Conservation (phyloP, 2,888 invertebrate species). For the Drosophila helvetica region DNA sequence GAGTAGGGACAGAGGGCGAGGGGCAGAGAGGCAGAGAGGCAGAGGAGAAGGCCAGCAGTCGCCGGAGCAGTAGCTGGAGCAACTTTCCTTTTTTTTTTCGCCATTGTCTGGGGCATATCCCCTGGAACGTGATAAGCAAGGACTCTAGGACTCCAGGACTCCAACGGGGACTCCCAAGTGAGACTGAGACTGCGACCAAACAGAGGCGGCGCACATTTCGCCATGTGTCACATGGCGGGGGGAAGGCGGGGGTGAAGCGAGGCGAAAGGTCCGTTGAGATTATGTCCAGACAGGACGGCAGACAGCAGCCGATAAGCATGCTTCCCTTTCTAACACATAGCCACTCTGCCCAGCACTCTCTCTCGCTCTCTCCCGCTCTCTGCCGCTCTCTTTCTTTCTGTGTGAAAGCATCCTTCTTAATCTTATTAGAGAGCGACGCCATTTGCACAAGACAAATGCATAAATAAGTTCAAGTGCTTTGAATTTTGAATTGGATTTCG, state of each 20-base stretch:
- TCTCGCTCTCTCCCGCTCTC: not conserved
- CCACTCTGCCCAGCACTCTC: not conserved
- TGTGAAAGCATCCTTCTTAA: conserved; percentile 52
- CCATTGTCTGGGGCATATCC: conserved; percentile 53
- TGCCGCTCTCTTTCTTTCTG: not conserved
- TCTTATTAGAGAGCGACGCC: conserved; percentile 68
- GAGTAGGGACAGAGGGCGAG: not conserved
- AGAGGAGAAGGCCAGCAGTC: too few species aligned
- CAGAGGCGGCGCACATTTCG: conserved; percentile 6
- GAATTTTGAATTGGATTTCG: conserved; percentile 68
- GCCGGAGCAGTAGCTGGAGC: conserved; percentile 16
- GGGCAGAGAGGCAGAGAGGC: not conserved
- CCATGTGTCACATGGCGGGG: conserved; percentile 59
- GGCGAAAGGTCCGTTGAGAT: conserved; percentile 58
- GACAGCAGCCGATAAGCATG: conserved; percentile 54
- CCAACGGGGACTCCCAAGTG: not conserved
- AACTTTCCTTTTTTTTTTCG: conserved; percentile 54
- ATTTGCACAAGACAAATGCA: conserved; percentile 76
- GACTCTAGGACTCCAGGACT: conserved; percentile 1
- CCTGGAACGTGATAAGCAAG: conserved; percentile 59
- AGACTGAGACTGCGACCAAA: conserved; percentile 6
- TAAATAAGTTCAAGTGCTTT: conserved; percentile 75
- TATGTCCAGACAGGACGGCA: conserved; percentile 57
- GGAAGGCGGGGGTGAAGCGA: not conserved
- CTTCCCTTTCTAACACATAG: not conserved